These are phyloP conservation scores for Agrochola lychnidis DNA, from an alignment of 2,888 invertebrate species.

Conservation along the genomic window DNA sequence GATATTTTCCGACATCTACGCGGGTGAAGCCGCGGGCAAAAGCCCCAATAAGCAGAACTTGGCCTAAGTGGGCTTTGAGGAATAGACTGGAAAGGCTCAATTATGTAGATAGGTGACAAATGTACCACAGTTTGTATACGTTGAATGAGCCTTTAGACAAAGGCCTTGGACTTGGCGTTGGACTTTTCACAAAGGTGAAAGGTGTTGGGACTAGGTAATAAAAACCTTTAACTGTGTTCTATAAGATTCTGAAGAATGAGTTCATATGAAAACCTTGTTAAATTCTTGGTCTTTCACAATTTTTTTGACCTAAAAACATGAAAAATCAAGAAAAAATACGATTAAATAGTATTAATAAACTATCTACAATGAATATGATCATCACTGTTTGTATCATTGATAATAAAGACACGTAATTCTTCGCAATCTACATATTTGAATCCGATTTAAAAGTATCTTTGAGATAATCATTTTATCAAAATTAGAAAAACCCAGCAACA, in stretches of 20 bases:
- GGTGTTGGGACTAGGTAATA: neutral
- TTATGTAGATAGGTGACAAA: neutral
- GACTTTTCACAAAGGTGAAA: neutral
- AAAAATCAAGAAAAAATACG: neutral
- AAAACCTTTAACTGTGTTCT: neutral
- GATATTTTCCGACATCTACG: too few relatives aligned
- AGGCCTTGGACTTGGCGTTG: too few relatives aligned
- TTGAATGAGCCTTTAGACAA: too few relatives aligned
- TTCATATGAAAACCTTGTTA: neutral
- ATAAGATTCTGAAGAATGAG: neutral
- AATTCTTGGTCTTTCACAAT: neutral
- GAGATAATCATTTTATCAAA: neutral
- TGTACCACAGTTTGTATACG: conserved; percentile 7
- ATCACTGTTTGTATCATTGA: too few relatives aligned
- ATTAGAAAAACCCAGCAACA: neutral
- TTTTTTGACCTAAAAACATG: neutral
- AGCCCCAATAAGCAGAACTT: neutral
- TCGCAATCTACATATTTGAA: neutral
- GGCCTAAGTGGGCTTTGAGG: conserved; percentile 1
- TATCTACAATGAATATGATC: neutral
- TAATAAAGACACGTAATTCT: neutral
- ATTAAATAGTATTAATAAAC: neutral
- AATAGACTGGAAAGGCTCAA: conserved; percentile 12
- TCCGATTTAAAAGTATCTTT: neutral
- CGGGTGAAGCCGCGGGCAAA: too few relatives aligned